Base-by-base conservation (phyloP, 2,888 invertebrate species). In the Hoplodrina ambigua region DNA sequence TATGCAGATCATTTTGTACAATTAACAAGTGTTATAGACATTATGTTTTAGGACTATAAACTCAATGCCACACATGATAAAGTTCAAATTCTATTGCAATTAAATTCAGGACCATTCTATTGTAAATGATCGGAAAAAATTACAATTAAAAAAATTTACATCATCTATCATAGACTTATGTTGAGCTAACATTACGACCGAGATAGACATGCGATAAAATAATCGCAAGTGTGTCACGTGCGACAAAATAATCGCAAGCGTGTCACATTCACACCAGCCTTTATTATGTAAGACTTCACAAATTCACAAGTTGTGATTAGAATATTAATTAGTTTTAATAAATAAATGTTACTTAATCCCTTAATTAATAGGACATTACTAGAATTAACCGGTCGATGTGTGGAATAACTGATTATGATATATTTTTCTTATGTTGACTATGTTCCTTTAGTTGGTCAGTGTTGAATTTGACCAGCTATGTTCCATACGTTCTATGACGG, bases 271-370 rank as follows among this genome's bases (percentile, higher is more conserved):
- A 8, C 3, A 37, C 30, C 30, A 64, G 11, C 57, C 20, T 52
- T 65, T 62, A 10, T 11, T 46, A 33, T 15, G 0, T 59, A 69
- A 69, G 54, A 69, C 49, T 64, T 66, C 73, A 67, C 66, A 64
- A 55, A 10, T 67, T 67, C 56, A 50, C 53, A 72, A 69, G 72
- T 81, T 82, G 81, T 81, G 81, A 82, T 68, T 82, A 80, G 41
- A 50, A 37, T 69, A 44, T 50, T 30, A 60, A 41, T 75, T 68
- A 75, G 69, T 69, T 69, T 46, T 58, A 52, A 46, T 50, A 59
- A 57, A 55, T 62, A 53, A 70, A 66, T 75, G 80, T 69, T 80
- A 80, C 82, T 82, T 79, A 80, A 79, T 55, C n/a, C 20, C 17
- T 75, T 75, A 58, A 63, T 37, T 46, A 65, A 37, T 67, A 72